Evolutionary conservation across 2,113 vertebrate genomes (phyloP), one percentile per base, ranked within the genome.

Genomic region (Cisticola juncidis): DNA sequence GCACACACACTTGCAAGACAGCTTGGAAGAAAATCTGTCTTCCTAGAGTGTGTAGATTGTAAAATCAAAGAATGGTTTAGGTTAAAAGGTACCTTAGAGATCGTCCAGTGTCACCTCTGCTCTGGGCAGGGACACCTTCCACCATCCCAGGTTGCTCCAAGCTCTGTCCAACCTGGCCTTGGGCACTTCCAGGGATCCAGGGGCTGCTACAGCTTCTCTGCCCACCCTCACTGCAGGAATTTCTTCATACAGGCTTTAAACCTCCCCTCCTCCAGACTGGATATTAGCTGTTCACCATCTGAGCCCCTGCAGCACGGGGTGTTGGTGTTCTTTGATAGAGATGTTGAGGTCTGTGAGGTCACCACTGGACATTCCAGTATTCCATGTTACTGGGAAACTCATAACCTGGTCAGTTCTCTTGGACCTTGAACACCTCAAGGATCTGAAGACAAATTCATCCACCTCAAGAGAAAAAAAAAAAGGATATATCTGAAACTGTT

Each of bases 91-190:
- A 38, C 10, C 28, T 38, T n/a, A 24, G 4, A 61, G 5, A 2
- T 6, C 38, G 45, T 13, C 9, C 18, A 16, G 4, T n/a, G 0
- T 19, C 18, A 45, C 3, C 10, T 12, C 18, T 53, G 38, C 18
- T 12, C n/a, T 25, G 35, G 28, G 6, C 26, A 60, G 26, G 33
- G 19, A 44, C 53, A 69, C 1, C 5, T 69, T 6, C 23, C 23
- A 61, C 19, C 5, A 0, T 22, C 26, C 26, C 26, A 51, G 53
- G 18, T 0, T 60, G 22, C 14, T 69, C 54, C 36, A 44, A 77
- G 17, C 21, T 5, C 13, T 0, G 0, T 36, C 44, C 71, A 68
- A 0, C 18, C 54, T 23, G 54, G 22, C 54, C 22, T 60, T 53
- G 62, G 54, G 1, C 38, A 53, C 14, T 45, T 1, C 36, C 83